Base-by-base conservation (phyloP, 2,797 vertebrate species). In the Pseudochaenichthys georgianus region DNA sequence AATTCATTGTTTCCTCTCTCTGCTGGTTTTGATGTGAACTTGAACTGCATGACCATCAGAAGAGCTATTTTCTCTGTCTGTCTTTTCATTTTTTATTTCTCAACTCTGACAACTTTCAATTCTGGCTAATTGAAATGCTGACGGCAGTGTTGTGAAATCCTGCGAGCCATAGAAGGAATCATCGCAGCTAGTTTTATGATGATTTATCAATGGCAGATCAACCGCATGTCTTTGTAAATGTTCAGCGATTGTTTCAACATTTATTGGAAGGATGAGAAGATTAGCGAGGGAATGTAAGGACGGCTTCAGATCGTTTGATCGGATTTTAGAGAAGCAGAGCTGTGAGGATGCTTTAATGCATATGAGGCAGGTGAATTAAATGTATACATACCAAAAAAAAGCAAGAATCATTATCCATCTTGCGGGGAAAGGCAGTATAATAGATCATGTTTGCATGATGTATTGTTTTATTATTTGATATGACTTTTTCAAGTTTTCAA, bases 1-100 rank as follows among this genome's bases (percentile, higher is more conserved):
- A 64, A 87, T 82, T 87, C 64, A 89, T 85, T 54, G 81, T 75
- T 75, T 78, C 78, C 80, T 64, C 72, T 70, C 62, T 58, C 42
- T 46, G 72, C 43, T 63, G 75, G 57, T 34, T 73, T 55, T 85
- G 79, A 87, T 87, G 59, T 80, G 73, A 88, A 75, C 73, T 75
- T 81, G 73, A 87, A 73, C 69, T 61, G 73, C 61, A 80, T 79
- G 65, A 82, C 70, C 50, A 69, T 77, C 73, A 78, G 21, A 70
- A 5, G 23, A 70, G 38, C 16, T 31, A 54, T 70, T 72, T n/a
- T 75, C n/a, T 78, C 60, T 19, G 7, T 67, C 57, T 19, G 19
- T 46, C 21, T 38, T 12, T 69, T 51, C 28, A 28, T 5, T 28
- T 13, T 61, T 51, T 15, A 66, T 66, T 71, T 78, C 48, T 68